A percentile compares a stretch with the other conserved stretches of the same genome.
These are phyloP conservation scores for Cephalopholis sonnerati DNA, from an alignment of 2,113 vertebrate genomes.

Conservation along the genomic window DNA sequence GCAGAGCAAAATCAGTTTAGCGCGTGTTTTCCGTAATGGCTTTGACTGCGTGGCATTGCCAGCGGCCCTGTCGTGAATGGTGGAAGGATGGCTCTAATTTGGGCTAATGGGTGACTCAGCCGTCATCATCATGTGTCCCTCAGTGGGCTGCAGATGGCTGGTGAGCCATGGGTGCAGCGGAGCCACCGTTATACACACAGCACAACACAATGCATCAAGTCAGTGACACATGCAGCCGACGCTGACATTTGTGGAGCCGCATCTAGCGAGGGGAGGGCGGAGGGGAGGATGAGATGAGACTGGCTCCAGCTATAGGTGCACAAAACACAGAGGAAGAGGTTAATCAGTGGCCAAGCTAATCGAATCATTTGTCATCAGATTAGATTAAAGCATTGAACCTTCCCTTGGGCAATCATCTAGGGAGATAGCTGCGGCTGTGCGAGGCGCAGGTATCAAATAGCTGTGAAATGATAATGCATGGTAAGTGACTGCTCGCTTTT, in stretches of 20 bases:
- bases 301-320: slow-evolving; percentile 50
- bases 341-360: slow-evolving; percentile 73
- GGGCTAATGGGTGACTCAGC: slow-evolving; percentile 81
- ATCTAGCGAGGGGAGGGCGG: not conserved
- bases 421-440: slow-evolving; percentile 35
- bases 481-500: slow-evolving; percentile 50
- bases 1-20: slow-evolving; percentile 79
- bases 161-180: slow-evolving; percentile 66
- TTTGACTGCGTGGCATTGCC: slow-evolving; percentile 75
- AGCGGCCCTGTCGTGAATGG: slow-evolving; percentile 70
- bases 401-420: slow-evolving; percentile 52
- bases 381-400: slow-evolving; percentile 73
- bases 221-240: slow-evolving; percentile 65
- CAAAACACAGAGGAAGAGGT: slow-evolving; percentile 68
- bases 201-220: slow-evolving; percentile 69
- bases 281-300: slow-evolving; percentile 9
- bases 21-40: slow-evolving; percentile 78
- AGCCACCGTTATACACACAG: slow-evolving; percentile 38
- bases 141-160: slow-evolving; percentile 70
- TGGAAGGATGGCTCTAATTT: slow-evolving; percentile 83
- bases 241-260: slow-evolving; percentile 61
- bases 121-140: slow-evolving; percentile 74
- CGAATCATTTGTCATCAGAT: slow-evolving; percentile 76
- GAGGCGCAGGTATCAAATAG: slow-evolving; percentile 43
- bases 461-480: slow-evolving; percentile 45